A percentile compares a stretch with the other conserved stretches of the same genome.
phyloP scores from a whole-genome alignment of 2,888 invertebrate genomes.

The Brachylomia viminalis region DNA sequence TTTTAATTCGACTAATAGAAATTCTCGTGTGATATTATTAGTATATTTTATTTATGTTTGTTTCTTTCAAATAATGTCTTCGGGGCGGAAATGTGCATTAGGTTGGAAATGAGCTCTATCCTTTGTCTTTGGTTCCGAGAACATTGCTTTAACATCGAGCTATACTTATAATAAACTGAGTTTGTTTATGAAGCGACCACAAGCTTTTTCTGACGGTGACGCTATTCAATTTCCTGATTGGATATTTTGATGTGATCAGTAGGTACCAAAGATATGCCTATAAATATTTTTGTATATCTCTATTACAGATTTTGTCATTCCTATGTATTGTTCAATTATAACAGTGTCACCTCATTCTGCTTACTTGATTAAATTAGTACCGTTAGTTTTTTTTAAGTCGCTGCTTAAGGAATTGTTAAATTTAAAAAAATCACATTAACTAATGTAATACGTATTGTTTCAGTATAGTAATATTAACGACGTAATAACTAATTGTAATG shows the following conservation, averaged over 20 bases:
- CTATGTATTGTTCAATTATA: background rate
- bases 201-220: conserved; percentile 10
- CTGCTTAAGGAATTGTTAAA: background rate
- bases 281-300: background rate
- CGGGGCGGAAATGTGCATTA: conserved; percentile 71
- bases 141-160: conserved; percentile 23
- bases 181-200: conserved; percentile 38
- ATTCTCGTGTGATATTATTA: conserved; percentile 34
- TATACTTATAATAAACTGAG: conserved; percentile 37
- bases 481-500: conserved; percentile 25
- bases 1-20: conserved; percentile 22
- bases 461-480: conserved; percentile 27
- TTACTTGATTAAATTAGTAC: background rate
- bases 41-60: conserved; percentile 36
- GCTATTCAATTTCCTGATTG: conserved; percentile 42
- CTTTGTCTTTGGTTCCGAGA: conserved; percentile 54
- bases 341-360: background rate
- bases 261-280: background rate
- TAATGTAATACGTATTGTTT: conserved; percentile 13
- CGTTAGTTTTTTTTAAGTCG: background rate
- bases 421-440: conserved; percentile 28
- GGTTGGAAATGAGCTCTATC: conserved; percentile 58
- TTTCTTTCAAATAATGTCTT: conserved; percentile 48
- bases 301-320: background rate
- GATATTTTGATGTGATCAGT: conserved; percentile 17